phyloP scores from a whole-genome alignment of 2,888 invertebrate species.

The Cynaeus angustus region DNA sequence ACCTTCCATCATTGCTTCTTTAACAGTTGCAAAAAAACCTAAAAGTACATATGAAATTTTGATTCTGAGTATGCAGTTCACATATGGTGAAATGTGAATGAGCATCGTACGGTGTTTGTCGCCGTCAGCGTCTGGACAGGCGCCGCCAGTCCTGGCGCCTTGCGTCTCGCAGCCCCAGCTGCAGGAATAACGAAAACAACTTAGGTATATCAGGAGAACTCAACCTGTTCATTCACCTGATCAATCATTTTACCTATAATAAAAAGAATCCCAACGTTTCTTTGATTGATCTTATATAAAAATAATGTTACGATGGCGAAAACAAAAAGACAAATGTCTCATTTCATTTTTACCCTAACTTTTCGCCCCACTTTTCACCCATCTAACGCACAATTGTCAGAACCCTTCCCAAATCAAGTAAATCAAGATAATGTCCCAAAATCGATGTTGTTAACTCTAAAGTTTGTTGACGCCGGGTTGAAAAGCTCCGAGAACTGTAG shows the following conservation, averaged over 20 bases:
- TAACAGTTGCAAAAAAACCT: too few species aligned
- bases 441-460: conserved; percentile 2
- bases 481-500: background rate
- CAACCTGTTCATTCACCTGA: conserved; percentile 45
- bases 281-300: too few species aligned
- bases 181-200: conserved; percentile 48
- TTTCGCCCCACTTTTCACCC: background rate
- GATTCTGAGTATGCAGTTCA: too few species aligned
- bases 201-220: conserved; percentile 41
- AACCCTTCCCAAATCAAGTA: background rate
- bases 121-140: conserved; percentile 58
- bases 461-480: background rate
- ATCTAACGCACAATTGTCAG: background rate
- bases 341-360: background rate
- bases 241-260: conserved; percentile 28
- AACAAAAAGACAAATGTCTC: background rate
- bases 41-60: too few species aligned
- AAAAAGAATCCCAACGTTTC: too few species aligned
- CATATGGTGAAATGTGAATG: conserved; percentile 34
- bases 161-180: conserved; percentile 31
- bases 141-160: conserved; percentile 62
- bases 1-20: too few species aligned
- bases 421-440: conserved; percentile 1
- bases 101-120: conserved; percentile 49
- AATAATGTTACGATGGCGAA: too few species aligned